Conservation (phyloP, 2,888 invertebrate species). For the Chrysodeixis includens region DNA sequence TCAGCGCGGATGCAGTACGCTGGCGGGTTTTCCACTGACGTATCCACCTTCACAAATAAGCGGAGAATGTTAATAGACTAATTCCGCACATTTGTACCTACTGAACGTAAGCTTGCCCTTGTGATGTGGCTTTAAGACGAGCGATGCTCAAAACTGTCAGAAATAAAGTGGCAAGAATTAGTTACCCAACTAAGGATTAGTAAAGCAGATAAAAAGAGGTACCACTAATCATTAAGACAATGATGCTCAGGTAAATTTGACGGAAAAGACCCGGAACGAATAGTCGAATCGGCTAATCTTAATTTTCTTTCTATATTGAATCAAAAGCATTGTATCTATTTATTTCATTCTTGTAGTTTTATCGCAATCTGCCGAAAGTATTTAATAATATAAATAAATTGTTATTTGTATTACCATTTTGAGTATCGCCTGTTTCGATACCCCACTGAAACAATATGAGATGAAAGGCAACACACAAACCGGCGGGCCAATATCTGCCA, state of each 20-base stretch:
- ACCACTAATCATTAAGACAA: too few relatives aligned
- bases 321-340: too few relatives aligned
- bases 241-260: too few relatives aligned
- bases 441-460: constrained; percentile 46
- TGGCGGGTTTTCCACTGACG: constrained; percentile 65
- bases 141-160: neutral
- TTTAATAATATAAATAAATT: too few relatives aligned
- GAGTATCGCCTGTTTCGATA: constrained; percentile 27
- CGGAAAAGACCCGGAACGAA: too few relatives aligned
- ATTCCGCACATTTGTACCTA: constrained; percentile 33
- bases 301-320: too few relatives aligned
- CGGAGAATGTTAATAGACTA: constrained; percentile 38
- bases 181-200: too few relatives aligned
- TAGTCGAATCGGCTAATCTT: too few relatives aligned
- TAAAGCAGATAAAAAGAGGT: too few relatives aligned
- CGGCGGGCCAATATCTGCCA: constrained; percentile 46
- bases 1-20: constrained; percentile 77
- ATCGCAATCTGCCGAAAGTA: neutral
- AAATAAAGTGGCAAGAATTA: too few relatives aligned
- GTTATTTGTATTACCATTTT: neutral
- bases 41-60: constrained; percentile 64
- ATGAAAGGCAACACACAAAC: constrained; percentile 48
- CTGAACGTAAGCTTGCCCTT: constrained; percentile 25
- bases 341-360: too few relatives aligned
- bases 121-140: constrained; percentile 19